Conservation (phyloP, 1,140 invertebrate genomes). For the roundworm (Caenorhabditis elegans) region WBcel235 BX284605.5:8050001-8050500, state of each 20-base stretch:
- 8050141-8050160: conserved; percentile 59
- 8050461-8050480: conserved; percentile 52
- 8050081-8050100: not conserved
- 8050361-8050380: conserved; percentile 53
- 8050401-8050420: conserved; percentile 50
- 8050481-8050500: conserved; percentile 55
- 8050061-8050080: not conserved
- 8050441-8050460: conserved; percentile 48
- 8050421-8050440: conserved; percentile 49
- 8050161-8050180: conserved; percentile 51
- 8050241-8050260: conserved; percentile 50
- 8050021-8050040: conserved; percentile 51
- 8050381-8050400: conserved; percentile 49
- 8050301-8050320: conserved; percentile 54
- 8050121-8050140: conserved; percentile 65
- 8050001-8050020: conserved; percentile 46
- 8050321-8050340: conserved; percentile 54
- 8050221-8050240: conserved; percentile 49
- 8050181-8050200: conserved; percentile 45
- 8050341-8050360: conserved; percentile 54
- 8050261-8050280: conserved; percentile 48
- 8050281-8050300: conserved; percentile 52
- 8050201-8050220: conserved; percentile 48
- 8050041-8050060: conserved; percentile 40
- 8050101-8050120: conserved; percentile 53